Evolutionary conservation across 2,113 vertebrate genomes (phyloP), one percentile per base, ranked within the genome.

Genomic region (Microtus ochrogaster): DNA sequence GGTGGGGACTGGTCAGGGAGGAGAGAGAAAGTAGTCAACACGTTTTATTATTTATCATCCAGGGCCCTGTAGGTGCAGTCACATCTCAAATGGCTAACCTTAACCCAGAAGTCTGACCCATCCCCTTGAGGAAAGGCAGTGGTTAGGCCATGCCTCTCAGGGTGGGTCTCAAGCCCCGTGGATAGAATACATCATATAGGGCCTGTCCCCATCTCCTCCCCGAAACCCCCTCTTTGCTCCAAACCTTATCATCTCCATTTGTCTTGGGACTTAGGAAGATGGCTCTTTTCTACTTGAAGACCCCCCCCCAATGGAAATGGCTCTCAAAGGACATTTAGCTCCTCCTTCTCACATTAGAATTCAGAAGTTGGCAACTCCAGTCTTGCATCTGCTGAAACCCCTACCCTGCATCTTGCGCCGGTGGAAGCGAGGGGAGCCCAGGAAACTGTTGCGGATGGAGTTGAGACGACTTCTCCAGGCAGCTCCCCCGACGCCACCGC

Each of bases 401-500:
- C 0, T 97, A 99, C 99, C 99, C 98, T 99, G 99, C 97, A 99
- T 98, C 97, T 99, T 99, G 97, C 99, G 99, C 39, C 99, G 99
- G 96, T 99, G 99, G 98, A 99, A 99, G 44, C 99, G 99, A 1
- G 99, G 99, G 0, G 99, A 99, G 52, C 99, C 99, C 96, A 99
- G 98, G 96, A 99, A 98, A 98, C 99, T 99, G 98, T 99, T 99
- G 98, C 99, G 99, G 98, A 99, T 99, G 72, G 99, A 99, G 98
- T 99, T 99, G 97, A 99, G 99, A 52, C 99, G 99, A 91, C 99
- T 99, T 98, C 99, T 99, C 99, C 99, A 99, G 97, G 99, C 99
- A 92, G 99, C 99, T 95, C 99, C 98, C 22, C 99, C 98, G 1
- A 98, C 98, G 11, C 99, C 99, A 76, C 99, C 99, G 28, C 99